Base-by-base conservation (phyloP, 2,888 invertebrate species). In the Caenorhabditis sulstoni region DNA sequence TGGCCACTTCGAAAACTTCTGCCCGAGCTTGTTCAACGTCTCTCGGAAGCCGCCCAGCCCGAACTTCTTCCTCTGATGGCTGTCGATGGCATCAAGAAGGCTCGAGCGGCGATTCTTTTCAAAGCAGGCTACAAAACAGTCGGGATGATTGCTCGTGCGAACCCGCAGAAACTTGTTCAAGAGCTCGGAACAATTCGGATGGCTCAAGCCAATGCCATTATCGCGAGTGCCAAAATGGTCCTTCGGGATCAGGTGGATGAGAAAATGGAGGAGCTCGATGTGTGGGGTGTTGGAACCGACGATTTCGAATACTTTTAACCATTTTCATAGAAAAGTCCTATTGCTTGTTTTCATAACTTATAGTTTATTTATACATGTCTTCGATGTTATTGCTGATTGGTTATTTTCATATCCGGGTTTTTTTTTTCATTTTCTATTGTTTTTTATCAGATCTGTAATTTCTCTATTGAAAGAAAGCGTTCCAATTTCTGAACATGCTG, bases 21-120 rank as follows among this genome's bases (percentile, higher is more conserved):
- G 11, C 89, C 89, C 8, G 88, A 93, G 79, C 94, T 97, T 90
- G 93, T 94, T 37, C 92, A 93, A 84, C 93, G 94, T 75, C 92
- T 97, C 86, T 93, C 94, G 79, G 94, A 94, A 90, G 96, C 96
- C 91, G 95, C 95, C 73, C 93, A 94, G 11, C 92, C 93, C 0
- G 96, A 96, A 85, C 92, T 97, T 66, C 92, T 94, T 39, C 94
- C 94, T 12, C 92, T 98, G 20, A 93, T 97, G 94, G 95, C 95
- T 83, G 92, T 97, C 84, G 96, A 97, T 1, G 93, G 94, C 20
- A 95, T 97, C 3, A 95, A 94, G 92, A 94, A 94, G 94, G 94
- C 94, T 79, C 93, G 97, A 78, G 97, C 97, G 0, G 93, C 93
- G 82, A 95, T 96, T 91, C 92, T 97, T 55, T 94, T 93, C 90